A percentile compares a stretch with the other conserved stretches of the same genome.
Evolutionary conservation across 1,140 invertebrate species (phyloP).

Genomic region (Anastrepha obliqua): DNA sequence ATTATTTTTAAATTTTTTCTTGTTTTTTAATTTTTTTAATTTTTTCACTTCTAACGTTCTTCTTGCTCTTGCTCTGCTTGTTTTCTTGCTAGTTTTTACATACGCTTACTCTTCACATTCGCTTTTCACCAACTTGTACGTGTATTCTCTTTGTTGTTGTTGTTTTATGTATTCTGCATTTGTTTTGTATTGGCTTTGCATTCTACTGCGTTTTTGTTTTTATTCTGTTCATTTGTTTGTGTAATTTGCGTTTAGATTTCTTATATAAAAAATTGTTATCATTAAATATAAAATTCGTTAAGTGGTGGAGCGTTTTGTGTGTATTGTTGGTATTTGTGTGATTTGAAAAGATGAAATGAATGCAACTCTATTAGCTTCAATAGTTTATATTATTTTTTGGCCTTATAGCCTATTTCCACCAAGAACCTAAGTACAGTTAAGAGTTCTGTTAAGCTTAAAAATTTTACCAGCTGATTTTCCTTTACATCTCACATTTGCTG

Average conservation of each 20-base stretch:
- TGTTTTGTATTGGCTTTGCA: not conserved
- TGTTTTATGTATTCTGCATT: not conserved
- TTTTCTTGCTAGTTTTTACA: not conserved
- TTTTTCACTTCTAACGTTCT: not conserved
- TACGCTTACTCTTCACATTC: not conserved
- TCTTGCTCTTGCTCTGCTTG: too few species aligned
- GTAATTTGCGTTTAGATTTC: not conserved
- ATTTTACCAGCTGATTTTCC: too few species aligned
- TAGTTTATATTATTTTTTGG: too few species aligned
- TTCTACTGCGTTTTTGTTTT: not conserved
- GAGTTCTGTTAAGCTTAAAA: too few species aligned
- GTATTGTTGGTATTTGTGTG: not conserved
- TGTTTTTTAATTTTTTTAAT: not conserved
- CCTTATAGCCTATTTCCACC: too few species aligned
- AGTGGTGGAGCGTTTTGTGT: constrained; percentile 10
- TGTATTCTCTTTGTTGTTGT: constrained; percentile 3
- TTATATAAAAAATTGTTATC: not conserved
- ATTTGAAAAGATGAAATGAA: too few species aligned
- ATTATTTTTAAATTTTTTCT: not conserved
- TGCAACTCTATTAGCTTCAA: too few species aligned
- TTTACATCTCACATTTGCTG: too few species aligned
- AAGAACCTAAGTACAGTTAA: too few species aligned
- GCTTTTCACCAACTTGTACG: constrained; percentile 35
- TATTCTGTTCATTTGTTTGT: not conserved
- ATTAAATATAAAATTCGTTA: not conserved